Evolutionary conservation across 1,140 invertebrate genomes (phyloP), one percentile per base, ranked within the genome.

Genomic region (Bilobella aurantiaca): DNA sequence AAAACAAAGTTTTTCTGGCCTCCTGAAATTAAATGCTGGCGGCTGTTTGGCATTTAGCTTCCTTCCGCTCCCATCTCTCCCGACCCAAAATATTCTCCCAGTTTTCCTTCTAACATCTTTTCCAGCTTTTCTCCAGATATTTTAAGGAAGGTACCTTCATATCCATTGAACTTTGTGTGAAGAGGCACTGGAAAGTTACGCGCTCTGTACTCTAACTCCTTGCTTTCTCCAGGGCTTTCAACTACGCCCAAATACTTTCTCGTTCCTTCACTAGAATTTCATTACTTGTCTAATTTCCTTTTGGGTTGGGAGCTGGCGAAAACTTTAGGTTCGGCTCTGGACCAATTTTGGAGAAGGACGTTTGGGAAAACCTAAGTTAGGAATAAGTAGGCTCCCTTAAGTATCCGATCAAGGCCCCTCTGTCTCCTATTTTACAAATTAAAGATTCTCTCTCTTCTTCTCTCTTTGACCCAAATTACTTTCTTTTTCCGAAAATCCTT

Each of bases 21-120:
- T 31, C 29, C 25, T 31, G 28, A 58, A 58, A 28, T 58, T 28
- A 58, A 58, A 58, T 25, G 57, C 57, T 58, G 57, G 5, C 25
- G 57, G 57, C 57, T 58, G 29, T 58, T 58, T 58, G 29, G 25
- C 30, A 56, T 63, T 53, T 63, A 31, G 30, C 62, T 31, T 42
- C 37, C 25, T 37, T 37, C 46, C 34, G 25, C 34, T 63, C 14
- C 25, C 3, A 8, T 25, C 46, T 56, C 42, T 34, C 57, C 32
- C 16, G 12, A 12, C 29, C 28, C 29, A 56, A 53, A 18, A 29
- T 63, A 29, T n/a, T 21, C 18, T 16, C n/a, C 29, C 46, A 18
- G 29, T 31, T 23, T 53, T 53, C 49, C 23, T 53, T 23, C 49
- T 23, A 16, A 5, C 8, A 12, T 3, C 12, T 53, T 53, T 5